Conservation (phyloP, 1,140 invertebrate species). For the Euglossa dilemma region DNA sequence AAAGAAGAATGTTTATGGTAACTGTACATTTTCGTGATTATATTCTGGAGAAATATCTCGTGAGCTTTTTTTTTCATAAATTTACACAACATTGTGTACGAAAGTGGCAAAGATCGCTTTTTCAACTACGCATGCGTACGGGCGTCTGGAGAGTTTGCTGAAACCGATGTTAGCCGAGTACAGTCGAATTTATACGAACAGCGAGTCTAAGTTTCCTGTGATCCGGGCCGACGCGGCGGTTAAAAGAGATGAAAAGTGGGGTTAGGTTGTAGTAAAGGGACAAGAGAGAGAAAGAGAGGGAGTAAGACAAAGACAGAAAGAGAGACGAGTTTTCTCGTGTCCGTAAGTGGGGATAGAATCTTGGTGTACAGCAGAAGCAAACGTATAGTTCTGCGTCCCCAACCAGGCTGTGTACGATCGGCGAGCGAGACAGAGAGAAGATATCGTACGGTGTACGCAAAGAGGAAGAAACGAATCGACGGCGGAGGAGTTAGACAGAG, state of each 20-base stretch:
- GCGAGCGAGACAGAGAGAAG: slow-evolving; percentile 31
- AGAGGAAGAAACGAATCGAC: slow-evolving; percentile 14
- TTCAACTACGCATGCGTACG: slow-evolving; percentile 33
- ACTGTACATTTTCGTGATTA: not conserved
- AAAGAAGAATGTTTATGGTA: too few species aligned
- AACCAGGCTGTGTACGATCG: slow-evolving; percentile 54
- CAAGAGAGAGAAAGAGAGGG: slow-evolving; percentile 1
- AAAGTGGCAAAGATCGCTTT: not conserved
- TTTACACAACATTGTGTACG: not conserved
- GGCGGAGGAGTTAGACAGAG: slow-evolving; percentile 11
- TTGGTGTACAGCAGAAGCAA: slow-evolving; percentile 62
- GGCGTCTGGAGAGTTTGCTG: not conserved
- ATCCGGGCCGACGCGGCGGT: slow-evolving; percentile 31
- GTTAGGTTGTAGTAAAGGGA: slow-evolving; percentile 47
- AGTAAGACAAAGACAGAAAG: not conserved
- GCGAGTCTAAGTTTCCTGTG: slow-evolving; percentile 1
- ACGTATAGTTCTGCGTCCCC: slow-evolving; percentile 63
- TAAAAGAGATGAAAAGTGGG: slow-evolving; percentile 45
- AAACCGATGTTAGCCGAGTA: slow-evolving; percentile 42
- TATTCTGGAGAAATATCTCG: not conserved
- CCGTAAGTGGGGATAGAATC: slow-evolving; percentile 59
- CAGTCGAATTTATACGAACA: slow-evolving; percentile 32
- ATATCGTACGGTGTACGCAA: slow-evolving; percentile 3
- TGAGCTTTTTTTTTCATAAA: not conserved
- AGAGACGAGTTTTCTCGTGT: slow-evolving; percentile 51